These are phyloP conservation scores for Chironomus riparius DNA, from an alignment of 2,888 invertebrate species.

Conservation along the genomic window DNA sequence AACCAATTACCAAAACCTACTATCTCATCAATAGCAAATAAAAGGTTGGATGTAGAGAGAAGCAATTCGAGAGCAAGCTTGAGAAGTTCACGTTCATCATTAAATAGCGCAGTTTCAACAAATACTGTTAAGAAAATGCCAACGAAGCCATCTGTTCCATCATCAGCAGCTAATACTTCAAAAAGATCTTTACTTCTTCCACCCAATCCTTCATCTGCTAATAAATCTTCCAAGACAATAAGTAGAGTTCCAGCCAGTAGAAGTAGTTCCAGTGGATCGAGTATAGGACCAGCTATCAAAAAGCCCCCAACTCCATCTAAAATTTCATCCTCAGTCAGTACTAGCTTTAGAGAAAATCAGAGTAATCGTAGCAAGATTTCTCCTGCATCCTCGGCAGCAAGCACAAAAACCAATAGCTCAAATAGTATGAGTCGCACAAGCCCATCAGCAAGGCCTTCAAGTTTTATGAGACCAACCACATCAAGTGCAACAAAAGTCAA, in stretches of 20 bases:
- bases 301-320: conserved; percentile 32
- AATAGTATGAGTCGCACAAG: conserved; percentile 32
- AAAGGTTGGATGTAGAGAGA: conserved; percentile 55
- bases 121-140: conserved; percentile 68
- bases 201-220: conserved; percentile 42
- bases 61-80: conserved; percentile 71
- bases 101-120: conserved; percentile 70
- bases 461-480: conserved; percentile 82
- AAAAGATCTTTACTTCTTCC: not conserved
- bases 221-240: conserved; percentile 31
- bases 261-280: conserved; percentile 51
- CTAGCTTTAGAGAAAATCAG: conserved; percentile 45
- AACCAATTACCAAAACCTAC: conserved; percentile 28
- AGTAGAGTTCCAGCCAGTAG: conserved; percentile 48
- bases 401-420: conserved; percentile 30
- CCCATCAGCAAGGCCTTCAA: conserved; percentile 38
- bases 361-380: conserved; percentile 11
- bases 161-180: conserved; percentile 35
- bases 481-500: conserved; percentile 56
- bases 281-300: conserved; percentile 42
- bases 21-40: conserved; percentile 30
- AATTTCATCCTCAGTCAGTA: conserved; percentile 31
- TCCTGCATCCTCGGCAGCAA: conserved; percentile 22
- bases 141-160: conserved; percentile 42
- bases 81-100: conserved; percentile 71